Evolutionary conservation across 2,113 vertebrate species (phyloP), one percentile per base, ranked within the genome.

Genomic region (Falcunculus frontatus): DNA sequence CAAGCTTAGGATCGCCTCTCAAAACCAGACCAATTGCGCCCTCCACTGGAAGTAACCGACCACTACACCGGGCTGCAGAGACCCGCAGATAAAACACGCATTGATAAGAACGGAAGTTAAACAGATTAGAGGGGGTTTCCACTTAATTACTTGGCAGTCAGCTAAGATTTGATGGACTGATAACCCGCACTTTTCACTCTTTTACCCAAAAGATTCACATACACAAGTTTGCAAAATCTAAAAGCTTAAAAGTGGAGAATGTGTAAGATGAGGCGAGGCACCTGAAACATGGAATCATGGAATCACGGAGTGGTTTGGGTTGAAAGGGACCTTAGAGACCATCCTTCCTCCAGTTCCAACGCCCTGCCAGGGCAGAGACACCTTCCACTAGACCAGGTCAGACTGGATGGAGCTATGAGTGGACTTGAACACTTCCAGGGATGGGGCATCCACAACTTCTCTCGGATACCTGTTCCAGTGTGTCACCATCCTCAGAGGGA

Each of bases 11-110:
- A 6, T 44, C 4, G 4, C 42, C 46, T 87, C 83, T 25, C 60
- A 97, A 97, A 96, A 56, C 16, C 67, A 92, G 94, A 87, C 42
- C 95, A 91, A 98, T 33, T 74, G 69, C 93, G 92, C 98, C 98
- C 98, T 97, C 98, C 98, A 87, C 84, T 87, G 97, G 83, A 93
- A 90, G 47, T 26, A 65, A 30, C 0, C 5, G 32, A 46, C 17
- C 57, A 90, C 82, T 96, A 94, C 84, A 93, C 4, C 13, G 50
- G n/a, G 8, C 57, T 25, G 80, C 47, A 29, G 49, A n/a, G 57
- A 22, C 4, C 1, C 8, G 53, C 65, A 9, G n/a, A 3, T 21
- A 25, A 77, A 72, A 57, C 7, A 4, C 2, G 0, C 11, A 15
- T 3, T 16, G 33, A 2, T 33, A 16, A 60, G 23, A 33, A 59